Base-by-base conservation (phyloP, 2,797 vertebrate genomes). In the Alosa sapidissima region DNA sequence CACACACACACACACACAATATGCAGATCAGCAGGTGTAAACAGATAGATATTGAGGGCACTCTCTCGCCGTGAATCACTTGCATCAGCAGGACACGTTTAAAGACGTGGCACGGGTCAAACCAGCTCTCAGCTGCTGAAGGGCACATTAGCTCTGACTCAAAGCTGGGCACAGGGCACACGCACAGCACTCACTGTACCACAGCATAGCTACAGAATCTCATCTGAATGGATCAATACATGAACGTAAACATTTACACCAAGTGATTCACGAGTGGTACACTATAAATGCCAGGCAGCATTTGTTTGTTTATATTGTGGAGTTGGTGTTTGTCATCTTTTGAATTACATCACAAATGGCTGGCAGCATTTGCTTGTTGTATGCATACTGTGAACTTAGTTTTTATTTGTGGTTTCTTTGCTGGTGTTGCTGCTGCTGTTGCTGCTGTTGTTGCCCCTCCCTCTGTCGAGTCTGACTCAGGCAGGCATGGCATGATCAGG, bases 81-180 rank as follows among this genome's bases (percentile, higher is more conserved):
- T 78, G 72, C 72, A 78, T 78, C 72, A 78, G 72, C 72, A 47
- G 72, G 41, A 78, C 72, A 78, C 2, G 36, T 78, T 78, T 78
- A 78, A 45, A 78, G 72, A 78, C 72, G 16, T 47, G 36, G 36
- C 41, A 14, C 7, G 36, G 72, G 72, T 78, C 72, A 78, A 78
- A 7, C 36, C 72, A 78, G 72, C 36, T 78, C 72, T 78, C 54
- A 55, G 54, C 19, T 16, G 72, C 72, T 78, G 72, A 78, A 78
- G 72, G 72, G 16, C 72, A 78, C 16, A 45, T 78, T 78, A 47
- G 41, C 72, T 36, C 14, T 8, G 72, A 47, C 72, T 78, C 72
- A 75, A 19, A 75, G 68, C 68, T 45, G 68, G 68, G 13, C 68
- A 75, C 14, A 45, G 72, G 72, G 36, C 41, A 45, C 72, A 78